Conservation (phyloP, 2,888 invertebrate species). For the Chymomyza procnemis region DNA sequence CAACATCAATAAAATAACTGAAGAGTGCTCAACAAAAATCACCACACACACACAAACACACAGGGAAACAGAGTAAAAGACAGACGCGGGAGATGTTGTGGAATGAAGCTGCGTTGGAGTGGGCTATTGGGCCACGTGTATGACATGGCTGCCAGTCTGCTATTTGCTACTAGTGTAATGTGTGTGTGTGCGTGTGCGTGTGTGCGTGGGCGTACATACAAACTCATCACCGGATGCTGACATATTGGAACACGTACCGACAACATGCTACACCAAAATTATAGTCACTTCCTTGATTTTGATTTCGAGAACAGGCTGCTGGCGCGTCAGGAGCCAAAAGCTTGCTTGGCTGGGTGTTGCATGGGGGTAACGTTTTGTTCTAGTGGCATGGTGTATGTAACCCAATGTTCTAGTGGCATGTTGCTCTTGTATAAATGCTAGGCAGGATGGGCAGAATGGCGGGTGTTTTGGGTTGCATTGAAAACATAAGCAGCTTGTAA, state of each 20-base stretch:
- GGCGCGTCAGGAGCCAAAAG: background rate
- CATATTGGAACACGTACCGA: constrained; percentile 76
- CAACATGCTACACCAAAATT: constrained; percentile 77
- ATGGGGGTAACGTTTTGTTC: background rate
- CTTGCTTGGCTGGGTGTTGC: background rate
- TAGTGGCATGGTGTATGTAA: background rate
- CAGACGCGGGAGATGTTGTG: background rate
- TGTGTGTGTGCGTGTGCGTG: constrained; percentile 17
- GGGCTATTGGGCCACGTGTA: constrained; percentile 32
- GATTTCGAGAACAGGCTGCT: constrained; percentile 68
- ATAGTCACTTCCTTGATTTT: constrained; percentile 76
- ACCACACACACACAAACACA: constrained; percentile 45
- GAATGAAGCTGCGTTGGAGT: background rate
- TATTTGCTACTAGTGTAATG: background rate
- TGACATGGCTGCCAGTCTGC: constrained; percentile 20
- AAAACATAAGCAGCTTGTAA: constrained; percentile 60
- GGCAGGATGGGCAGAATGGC: background rate
- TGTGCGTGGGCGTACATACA: constrained; percentile 43
- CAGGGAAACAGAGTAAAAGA: constrained; percentile 4
- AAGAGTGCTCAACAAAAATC: constrained; percentile 69
- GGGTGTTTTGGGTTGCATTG: background rate
- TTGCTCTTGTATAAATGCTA: background rate
- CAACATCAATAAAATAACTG: constrained; percentile 73
- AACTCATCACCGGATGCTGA: constrained; percentile 73
- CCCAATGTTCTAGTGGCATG: background rate